Evolutionary conservation across 2,888 invertebrate genomes (phyloP).

Genomic region (Amorpha juglandis): DNA sequence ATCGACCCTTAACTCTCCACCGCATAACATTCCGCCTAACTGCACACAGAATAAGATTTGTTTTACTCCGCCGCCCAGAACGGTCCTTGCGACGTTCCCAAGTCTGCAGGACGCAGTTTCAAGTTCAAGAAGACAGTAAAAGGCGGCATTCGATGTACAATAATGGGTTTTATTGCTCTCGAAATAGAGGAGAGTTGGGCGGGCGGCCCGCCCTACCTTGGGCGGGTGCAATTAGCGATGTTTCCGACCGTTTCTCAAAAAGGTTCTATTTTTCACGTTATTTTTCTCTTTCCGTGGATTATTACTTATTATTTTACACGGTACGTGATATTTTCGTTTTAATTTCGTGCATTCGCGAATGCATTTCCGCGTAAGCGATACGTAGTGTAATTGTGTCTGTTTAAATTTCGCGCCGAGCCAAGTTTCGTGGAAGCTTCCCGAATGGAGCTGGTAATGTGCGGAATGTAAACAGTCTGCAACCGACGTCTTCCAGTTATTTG

Average conservation of each 20-base stretch:
- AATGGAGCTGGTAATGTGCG: conserved; percentile 8
- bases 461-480: conserved; percentile 15
- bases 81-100: conserved; percentile 71
- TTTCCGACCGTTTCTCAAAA: conserved; percentile 68
- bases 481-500: conserved; percentile 13
- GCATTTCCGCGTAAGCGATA: conserved; percentile 21
- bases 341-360: conserved; percentile 9
- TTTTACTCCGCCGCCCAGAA: conserved; percentile 27
- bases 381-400: background rate
- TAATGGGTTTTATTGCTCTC: conserved; percentile 63
- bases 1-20: conserved; percentile 58
- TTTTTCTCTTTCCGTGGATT: conserved; percentile 55
- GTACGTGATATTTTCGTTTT: conserved; percentile 19
- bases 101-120: conserved; percentile 66
- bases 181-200: conserved; percentile 55
- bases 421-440: conserved; percentile 16
- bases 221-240: conserved; percentile 77
- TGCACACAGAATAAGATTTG: conserved; percentile 32
- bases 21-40: conserved; percentile 43
- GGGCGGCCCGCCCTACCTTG: conserved; percentile 70
- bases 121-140: conserved; percentile 76
- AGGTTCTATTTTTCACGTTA: conserved; percentile 61
- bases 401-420: conserved; percentile 15
- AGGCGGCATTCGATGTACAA: conserved; percentile 58
- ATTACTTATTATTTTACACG: conserved; percentile 44